Base-by-base conservation (phyloP, 2,888 invertebrate genomes). In the Cacoxenus indagator region DNA sequence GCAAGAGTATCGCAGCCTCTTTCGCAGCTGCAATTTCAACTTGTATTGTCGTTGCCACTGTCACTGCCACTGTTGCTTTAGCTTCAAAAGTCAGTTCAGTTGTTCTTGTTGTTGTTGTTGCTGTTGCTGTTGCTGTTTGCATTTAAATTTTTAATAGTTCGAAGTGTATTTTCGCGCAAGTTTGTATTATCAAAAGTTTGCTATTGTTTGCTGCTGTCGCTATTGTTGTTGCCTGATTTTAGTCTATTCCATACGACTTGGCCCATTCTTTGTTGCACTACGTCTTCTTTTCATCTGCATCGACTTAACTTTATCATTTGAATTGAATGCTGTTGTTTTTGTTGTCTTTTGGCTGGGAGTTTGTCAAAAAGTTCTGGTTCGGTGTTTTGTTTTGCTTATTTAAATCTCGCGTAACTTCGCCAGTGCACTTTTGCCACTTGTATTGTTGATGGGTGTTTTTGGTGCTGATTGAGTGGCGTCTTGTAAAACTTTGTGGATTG, bases 91-190 rank as follows among this genome's bases (percentile, higher is more conserved):
- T 37, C 8, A 0, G 9, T 5, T 8, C 37, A 2, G 8, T 37
- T 2, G 9, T 37, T 48, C 19, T 48, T 48, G n/a, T 17, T 61
- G 9, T 59, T 29, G 31, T 1, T 59, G n/a, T 19, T 55, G 57
- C 26, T 57, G 29, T 29, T 57, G 11, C 29, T 57, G 29, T 17
- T 26, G 57, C 26, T 24, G 37, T 48, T 48, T 8, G 48, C 22
- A 61, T 61, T 43, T 61, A 43, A 61, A 61, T 61, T 61, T 61
- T 61, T 61, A 61, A 29, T 61, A 61, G 61, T 61, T 61, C 61
- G 29, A 61, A 22, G 43, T 48, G 48, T 48, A 46, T 54, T 24
- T 54, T 54, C 24, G 1, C 17, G 24, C 55, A 26, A 55, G 26
- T 55, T 55, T 48, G 22, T 37, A 17, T 31, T 59, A 31, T 43